Base-by-base conservation (phyloP, 1,140 invertebrate species). In the Eciton burchellii region DNA sequence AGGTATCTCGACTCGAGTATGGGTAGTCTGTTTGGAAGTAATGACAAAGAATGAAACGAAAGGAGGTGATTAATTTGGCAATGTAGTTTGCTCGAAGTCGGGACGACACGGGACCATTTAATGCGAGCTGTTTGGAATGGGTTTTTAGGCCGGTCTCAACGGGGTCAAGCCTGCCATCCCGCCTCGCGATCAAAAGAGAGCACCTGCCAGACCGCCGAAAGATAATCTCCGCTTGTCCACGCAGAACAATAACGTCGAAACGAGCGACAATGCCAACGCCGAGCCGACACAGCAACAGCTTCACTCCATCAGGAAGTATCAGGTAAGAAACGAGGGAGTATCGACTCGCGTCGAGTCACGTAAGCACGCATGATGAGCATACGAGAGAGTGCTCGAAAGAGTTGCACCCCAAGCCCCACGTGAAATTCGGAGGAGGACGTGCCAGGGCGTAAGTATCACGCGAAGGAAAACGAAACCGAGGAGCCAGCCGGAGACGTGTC, bases 301-400 rank as follows among this genome's bases (percentile, higher is more conserved):
- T 90, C 97, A 98, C 88, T 97, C 97, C 91, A 98, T 99, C 91
- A 96, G 96, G 88, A 98, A 98, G 93, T 98, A 97, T 94, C 97
- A 98, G 96, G 97, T 98, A 95, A 59, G 83, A 43, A 71, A 70
- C 9, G 35, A 11, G 9, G 16, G n/a, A 12, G 47, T 49, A 29
- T 56, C 63, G 59, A 16, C 62, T 21, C 71, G 26, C 63, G n/a
- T 45, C 12, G 62, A 68, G 35, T 77, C 62, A 77, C 47, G 63
- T 77, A 68, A 77, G 49, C 74, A 77, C 63, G 49, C 62, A 43
- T 41, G 45, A 68, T 52, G 29, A 49, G 65, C 8, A 66, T 52
- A 43, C 35, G 21, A 43, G 11, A 29, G 26, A n/a, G 49, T 62
- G 29, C 35, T 35, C 2, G 35, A 35, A 35, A 35, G 35, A 35